Base-by-base conservation (phyloP, 2,888 invertebrate genomes). In the Selenia dentaria region DNA sequence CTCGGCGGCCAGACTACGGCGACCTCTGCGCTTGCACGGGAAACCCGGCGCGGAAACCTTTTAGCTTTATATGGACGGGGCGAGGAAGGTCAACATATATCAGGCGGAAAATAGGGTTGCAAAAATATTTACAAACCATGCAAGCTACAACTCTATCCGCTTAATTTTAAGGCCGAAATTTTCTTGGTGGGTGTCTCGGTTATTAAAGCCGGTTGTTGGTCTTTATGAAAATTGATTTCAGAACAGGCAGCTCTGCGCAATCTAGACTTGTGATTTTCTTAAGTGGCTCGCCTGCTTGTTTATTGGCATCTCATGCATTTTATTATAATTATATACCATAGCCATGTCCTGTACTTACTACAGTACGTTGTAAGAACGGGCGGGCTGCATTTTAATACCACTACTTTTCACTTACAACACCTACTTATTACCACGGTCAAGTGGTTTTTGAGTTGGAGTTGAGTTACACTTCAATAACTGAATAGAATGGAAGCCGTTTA, bases 161-260 rank as follows among this genome's bases (percentile, higher is more conserved):
- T 1, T 32, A 5, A 31, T 2, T n/a, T 49, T 57, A 67, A 29
- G 33, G 52, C 6, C 18, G 38, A 12, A 46, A 58, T 65, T 71
- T 29, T 12, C 16, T 32, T 9, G 3, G 3, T 16, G 8, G 2
- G 0, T 10, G 27, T 39, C 39, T 24, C 2, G 8, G 20, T 38
- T 59, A 48, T 62, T 57, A 49, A 42, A 62, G 60, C 62, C 60
- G 64, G 64, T 58, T 65, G 60, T 62, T 63, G 59, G 64, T 62
- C 62, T 69, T 29, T 53, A 51, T 52, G 63, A 61, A 68, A 74
- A 72, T 74, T 72, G 70, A 76, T 75, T 73, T 73, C 54, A 65
- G 22, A 22, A 16, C 4, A 16, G 16, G n/a, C n/a, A n/a, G n/a
- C n/a, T 16, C 57, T 58, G 56, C 59, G 54, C 59, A 64, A 50